Conservation (phyloP, 1,140 invertebrate genomes). For the Caerostris darwini region DNA sequence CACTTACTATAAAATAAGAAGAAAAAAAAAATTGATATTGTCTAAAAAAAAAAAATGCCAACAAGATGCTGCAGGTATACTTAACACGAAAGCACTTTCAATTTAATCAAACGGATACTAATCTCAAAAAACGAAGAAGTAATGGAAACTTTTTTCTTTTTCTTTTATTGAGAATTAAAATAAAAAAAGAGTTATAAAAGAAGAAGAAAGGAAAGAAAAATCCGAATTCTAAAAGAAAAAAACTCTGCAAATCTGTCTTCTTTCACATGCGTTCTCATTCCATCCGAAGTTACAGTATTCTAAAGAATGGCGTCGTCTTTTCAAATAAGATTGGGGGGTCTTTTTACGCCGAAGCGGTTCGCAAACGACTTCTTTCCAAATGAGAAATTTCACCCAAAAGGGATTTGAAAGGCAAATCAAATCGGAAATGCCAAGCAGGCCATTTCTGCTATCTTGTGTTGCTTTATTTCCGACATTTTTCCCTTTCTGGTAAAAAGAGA, state of each 20-base stretch:
- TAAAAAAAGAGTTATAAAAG: too few relatives aligned
- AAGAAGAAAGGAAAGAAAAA: not conserved
- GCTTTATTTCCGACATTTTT: not conserved
- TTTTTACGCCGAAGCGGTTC: constrained; percentile 42
- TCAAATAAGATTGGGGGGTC: constrained; percentile 50
- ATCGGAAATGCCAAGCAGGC: constrained; percentile 39
- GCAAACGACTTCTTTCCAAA: constrained; percentile 41
- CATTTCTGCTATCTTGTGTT: not conserved
- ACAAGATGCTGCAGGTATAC: too few relatives aligned
- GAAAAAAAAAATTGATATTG: too few relatives aligned
- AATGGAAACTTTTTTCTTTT: too few relatives aligned
- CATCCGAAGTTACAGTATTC: constrained; percentile 3
- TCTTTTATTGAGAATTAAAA: too few relatives aligned
- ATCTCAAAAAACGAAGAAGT: too few relatives aligned
- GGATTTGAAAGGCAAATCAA: constrained; percentile 58
- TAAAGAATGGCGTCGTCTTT: constrained; percentile 9
- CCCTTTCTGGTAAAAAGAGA: not conserved
- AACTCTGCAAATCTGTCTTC: not conserved
- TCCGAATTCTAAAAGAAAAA: not conserved
- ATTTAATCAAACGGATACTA: too few relatives aligned
- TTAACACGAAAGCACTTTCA: too few relatives aligned
- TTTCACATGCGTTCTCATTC: not conserved
- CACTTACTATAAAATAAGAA: too few relatives aligned
- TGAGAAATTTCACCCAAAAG: not conserved
- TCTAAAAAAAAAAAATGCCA: too few relatives aligned